Conservation (phyloP, 2,113 vertebrate genomes). For the Neolamprologus falcicula region DNA sequence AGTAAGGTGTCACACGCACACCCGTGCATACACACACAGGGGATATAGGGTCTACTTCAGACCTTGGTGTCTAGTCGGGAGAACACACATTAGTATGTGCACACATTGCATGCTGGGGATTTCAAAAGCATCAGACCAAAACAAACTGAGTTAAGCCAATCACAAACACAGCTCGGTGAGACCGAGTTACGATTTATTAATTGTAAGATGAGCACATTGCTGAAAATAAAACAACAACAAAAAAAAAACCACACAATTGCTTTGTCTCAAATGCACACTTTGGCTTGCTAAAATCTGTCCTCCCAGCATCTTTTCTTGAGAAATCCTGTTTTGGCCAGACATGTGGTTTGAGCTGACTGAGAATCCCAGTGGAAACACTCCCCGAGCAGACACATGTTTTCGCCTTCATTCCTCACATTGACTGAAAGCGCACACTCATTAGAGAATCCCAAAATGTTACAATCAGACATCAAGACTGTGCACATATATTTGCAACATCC, state of each 20-base stretch:
- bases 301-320: not conserved
- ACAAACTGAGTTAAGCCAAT: slow-evolving; percentile 20
- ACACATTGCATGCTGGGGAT: slow-evolving; percentile 6
- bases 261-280: not conserved
- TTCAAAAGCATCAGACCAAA: slow-evolving; percentile 47
- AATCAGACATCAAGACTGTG: not conserved
- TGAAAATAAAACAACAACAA: not conserved
- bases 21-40: not conserved
- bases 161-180: not conserved
- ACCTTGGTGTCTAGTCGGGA: slow-evolving; percentile 8
- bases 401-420: slow-evolving; percentile 12
- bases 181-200: not conserved
- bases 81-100: slow-evolving; percentile 39
- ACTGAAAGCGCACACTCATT: not conserved
- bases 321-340: slow-evolving; percentile 16
- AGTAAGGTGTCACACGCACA: slow-evolving; percentile 26
- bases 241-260: not conserved
- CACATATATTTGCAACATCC: not conserved
- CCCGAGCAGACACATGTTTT: slow-evolving; percentile 19
- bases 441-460: slow-evolving; percentile 6
- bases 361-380: slow-evolving; percentile 32
- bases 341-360: slow-evolving; percentile 32
- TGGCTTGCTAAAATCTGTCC: not conserved
- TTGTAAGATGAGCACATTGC: not conserved
- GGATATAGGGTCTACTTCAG: slow-evolving; percentile 27